Conservation (phyloP, 2,888 invertebrate species). For the Scaptodrosophila latifasciaeformis region DNA sequence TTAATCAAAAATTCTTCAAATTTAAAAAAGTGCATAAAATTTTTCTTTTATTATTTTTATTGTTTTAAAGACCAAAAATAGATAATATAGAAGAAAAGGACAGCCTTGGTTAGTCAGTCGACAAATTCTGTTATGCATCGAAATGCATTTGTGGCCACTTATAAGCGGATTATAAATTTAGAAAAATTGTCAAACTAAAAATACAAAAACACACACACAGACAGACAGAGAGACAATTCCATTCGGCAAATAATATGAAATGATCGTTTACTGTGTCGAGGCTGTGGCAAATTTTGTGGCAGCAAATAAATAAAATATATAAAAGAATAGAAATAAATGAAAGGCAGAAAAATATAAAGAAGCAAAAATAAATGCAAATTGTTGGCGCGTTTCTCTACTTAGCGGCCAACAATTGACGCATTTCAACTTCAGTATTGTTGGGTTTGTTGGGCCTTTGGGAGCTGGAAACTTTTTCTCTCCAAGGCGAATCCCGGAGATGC, state of each 20-base stretch:
- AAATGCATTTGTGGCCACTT: too few relatives aligned
- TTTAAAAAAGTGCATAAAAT: not conserved
- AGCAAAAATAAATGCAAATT: too few relatives aligned
- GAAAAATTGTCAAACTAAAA: constrained; percentile 23
- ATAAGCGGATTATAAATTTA: constrained; percentile 22
- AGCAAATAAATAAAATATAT: constrained; percentile 21
- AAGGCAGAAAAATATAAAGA: not conserved
- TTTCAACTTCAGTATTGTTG: constrained; percentile 1
- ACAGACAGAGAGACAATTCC: too few relatives aligned
- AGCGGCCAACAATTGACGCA: not conserved
- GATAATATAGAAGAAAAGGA: too few relatives aligned
- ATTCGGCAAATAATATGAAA: constrained; percentile 34
- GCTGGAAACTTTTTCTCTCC: not conserved
- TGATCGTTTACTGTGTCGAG: constrained; percentile 51
- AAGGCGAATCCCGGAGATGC: too few relatives aligned
- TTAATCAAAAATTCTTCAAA: not conserved
- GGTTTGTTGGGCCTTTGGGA: not conserved
- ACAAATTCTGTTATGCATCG: too few relatives aligned
- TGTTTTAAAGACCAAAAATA: too few relatives aligned
- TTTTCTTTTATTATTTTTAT: not conserved
- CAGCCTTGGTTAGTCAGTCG: too few relatives aligned
- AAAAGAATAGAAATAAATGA: constrained; percentile 7
- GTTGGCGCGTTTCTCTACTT: constrained; percentile 32
- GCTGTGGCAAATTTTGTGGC: constrained; percentile 37
- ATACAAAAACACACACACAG: too few relatives aligned